phyloP scores from a whole-genome alignment of 1,140 invertebrate genomes.

The Chymomyza costata region DNA sequence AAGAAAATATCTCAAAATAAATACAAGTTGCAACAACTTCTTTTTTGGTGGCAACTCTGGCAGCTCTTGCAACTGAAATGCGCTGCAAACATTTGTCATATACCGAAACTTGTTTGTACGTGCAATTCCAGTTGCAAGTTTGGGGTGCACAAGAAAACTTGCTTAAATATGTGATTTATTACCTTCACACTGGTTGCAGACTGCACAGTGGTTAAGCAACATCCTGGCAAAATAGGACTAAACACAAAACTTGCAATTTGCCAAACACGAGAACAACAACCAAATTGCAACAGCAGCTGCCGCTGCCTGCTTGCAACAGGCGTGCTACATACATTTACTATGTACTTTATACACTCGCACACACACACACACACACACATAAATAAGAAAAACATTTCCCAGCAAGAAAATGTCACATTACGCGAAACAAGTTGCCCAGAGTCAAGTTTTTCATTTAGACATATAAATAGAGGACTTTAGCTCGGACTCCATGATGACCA shows the following conservation, averaged over 20 bases:
- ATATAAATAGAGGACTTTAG: no score
- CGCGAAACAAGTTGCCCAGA: constrained; percentile 50
- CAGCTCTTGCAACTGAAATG: no score
- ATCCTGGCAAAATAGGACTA: constrained; percentile 17
- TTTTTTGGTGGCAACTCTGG: no score
- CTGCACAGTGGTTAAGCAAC: constrained; percentile 21
- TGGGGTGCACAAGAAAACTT: constrained; percentile 49
- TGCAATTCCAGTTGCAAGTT: constrained; percentile 33
- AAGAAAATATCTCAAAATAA: no score
- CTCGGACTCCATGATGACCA: no score
- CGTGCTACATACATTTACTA: constrained; percentile 34
- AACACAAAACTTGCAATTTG: constrained; percentile 33
- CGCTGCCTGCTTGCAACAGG: constrained; percentile 41
- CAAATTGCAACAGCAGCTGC: constrained; percentile 62
- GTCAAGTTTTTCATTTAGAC: constrained; percentile 54
- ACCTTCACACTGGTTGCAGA: constrained; percentile 9
- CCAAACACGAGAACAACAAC: constrained; percentile 24
- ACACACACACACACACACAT: no score
- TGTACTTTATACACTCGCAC: no score
- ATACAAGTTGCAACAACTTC: no score
- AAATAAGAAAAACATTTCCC: constrained; percentile 66
- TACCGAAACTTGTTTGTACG: constrained; percentile 66
- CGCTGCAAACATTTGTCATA: constrained; percentile 61
- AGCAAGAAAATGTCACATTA: constrained; percentile 64
- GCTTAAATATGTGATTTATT: constrained; percentile 72